Percentiles rank a stretch among this genome's conserved stretches.
These are phyloP conservation scores for Cranoglanis bouderius DNA, from an alignment of 2,113 vertebrate genomes.

Conservation along the genomic window DNA sequence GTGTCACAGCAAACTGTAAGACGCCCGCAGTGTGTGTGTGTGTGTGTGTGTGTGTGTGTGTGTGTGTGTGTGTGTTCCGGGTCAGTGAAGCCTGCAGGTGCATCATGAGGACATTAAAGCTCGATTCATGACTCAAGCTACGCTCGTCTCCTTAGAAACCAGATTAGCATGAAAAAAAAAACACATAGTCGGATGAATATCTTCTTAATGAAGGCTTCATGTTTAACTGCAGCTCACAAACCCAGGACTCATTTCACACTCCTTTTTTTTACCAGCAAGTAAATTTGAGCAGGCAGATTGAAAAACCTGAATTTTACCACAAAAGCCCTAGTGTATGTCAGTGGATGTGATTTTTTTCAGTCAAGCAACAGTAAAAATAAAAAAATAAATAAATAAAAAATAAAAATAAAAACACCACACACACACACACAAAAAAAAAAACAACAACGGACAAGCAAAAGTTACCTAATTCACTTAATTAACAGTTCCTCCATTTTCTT, in stretches of 20 bases:
- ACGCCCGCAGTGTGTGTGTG: not conserved
- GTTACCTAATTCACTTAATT: not conserved
- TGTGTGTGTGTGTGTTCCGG: not conserved
- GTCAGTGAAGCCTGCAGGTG: slow-evolving; percentile 23
- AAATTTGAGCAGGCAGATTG: too few relatives aligned
- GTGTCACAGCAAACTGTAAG: slow-evolving; percentile 5
- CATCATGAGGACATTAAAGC: slow-evolving; percentile 32
- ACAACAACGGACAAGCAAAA: not conserved
- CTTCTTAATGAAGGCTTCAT: slow-evolving; percentile 10
- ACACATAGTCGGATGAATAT: slow-evolving; percentile 8
- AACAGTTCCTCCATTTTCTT: not conserved
- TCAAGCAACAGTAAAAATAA: not conserved
- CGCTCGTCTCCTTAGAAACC: slow-evolving; percentile 43
- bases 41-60: not conserved
- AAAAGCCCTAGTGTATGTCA: not conserved
- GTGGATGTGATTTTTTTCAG: too few relatives aligned
- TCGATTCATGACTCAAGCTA: slow-evolving; percentile 28
- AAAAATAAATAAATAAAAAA: too few relatives aligned
- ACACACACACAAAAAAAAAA: not conserved
- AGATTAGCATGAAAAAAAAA: slow-evolving; percentile 41
- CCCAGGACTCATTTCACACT: not conserved
- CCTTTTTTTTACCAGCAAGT: not conserved
- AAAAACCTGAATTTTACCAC: too few relatives aligned
- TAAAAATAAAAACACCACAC: too few relatives aligned
- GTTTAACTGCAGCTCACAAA: not conserved